These are phyloP conservation scores for Leptobrachium ailaonicum DNA, from an alignment of 2,113 vertebrate genomes.

Conservation along the genomic window DNA sequence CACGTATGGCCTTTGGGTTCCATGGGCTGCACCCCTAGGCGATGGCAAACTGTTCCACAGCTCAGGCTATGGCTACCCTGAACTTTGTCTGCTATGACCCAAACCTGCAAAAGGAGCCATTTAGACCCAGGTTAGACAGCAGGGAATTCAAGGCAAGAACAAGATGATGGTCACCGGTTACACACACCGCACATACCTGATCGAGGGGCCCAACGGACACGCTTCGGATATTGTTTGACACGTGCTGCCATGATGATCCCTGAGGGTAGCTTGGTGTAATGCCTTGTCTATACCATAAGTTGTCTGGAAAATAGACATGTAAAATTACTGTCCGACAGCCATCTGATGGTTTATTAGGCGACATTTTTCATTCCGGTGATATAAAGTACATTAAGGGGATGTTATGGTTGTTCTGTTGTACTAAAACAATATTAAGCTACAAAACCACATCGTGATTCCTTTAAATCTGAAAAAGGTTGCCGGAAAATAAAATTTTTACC, in stretches of 20 bases:
- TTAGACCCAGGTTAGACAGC: too few species aligned
- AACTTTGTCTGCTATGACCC: conserved; percentile 96
- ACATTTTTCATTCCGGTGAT: too few species aligned
- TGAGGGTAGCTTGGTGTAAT: conserved; percentile 92
- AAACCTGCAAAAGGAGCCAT: conserved; percentile 74
- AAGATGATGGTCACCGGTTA: background rate
- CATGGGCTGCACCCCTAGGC: conserved; percentile 79
- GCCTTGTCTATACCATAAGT: conserved; percentile 88
- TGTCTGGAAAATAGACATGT: conserved; percentile 66
- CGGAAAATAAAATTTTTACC: too few species aligned
- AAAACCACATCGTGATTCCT: too few species aligned
- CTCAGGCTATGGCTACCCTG: conserved; percentile 93
- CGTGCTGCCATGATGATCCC: conserved; percentile 88
- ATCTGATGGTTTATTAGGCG: too few species aligned
- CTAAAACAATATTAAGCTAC: too few species aligned
- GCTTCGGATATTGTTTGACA: conserved; percentile 91
- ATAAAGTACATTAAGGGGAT: too few species aligned
- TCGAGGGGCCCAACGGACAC: conserved; percentile 91
- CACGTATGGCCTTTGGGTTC: conserved; percentile 85
- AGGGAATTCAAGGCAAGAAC: too few species aligned
- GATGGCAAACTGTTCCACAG: conserved; percentile 89
- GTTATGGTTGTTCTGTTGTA: too few species aligned
- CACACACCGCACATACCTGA: conserved; percentile 74
- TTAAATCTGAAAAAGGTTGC: too few species aligned
- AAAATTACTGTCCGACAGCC: background rate